Conservation (phyloP, 1,140 invertebrate species). For the Papilio polytes region DNA sequence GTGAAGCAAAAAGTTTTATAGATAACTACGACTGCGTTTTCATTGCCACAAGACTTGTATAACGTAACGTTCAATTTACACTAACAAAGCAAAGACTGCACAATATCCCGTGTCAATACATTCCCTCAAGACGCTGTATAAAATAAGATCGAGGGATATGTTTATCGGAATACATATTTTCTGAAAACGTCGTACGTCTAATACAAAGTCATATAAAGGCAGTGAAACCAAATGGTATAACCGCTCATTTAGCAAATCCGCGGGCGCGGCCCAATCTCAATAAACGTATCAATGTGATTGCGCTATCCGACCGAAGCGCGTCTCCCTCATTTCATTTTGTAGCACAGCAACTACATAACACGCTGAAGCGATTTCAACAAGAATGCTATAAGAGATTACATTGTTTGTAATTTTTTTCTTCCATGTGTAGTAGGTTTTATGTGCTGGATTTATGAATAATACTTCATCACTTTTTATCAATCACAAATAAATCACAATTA, state of each 20-base stretch:
- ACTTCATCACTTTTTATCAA: too few species aligned
- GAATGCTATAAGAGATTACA: too few species aligned
- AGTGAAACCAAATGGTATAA: slow-evolving; percentile 45
- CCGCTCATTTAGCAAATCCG: slow-evolving; percentile 48
- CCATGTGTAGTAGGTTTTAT: too few species aligned
- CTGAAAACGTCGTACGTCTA: slow-evolving; percentile 25
- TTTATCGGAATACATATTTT: slow-evolving; percentile 5
- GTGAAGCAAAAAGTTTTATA: not conserved
- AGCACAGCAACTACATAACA: not conserved
- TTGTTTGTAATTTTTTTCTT: too few species aligned
- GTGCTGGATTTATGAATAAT: too few species aligned
- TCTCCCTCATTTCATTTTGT: slow-evolving; percentile 48
- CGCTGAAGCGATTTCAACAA: not conserved
- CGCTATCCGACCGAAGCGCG: slow-evolving; percentile 46
- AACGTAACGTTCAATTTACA: not conserved
- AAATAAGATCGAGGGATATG: not conserved
- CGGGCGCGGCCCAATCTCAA: slow-evolving; percentile 50
- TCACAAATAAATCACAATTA: too few species aligned
- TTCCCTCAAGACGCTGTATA: not conserved
- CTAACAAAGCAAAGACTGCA: not conserved
- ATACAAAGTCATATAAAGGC: slow-evolving; percentile 36
- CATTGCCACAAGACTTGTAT: not conserved
- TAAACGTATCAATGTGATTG: slow-evolving; percentile 55
- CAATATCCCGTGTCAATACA: too few species aligned
- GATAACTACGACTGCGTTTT: too few species aligned